Percentiles rank a stretch among this genome's conserved stretches.
Conservation (phyloP, 2,888 invertebrate species). For the Ectemnius lituratus region DNA sequence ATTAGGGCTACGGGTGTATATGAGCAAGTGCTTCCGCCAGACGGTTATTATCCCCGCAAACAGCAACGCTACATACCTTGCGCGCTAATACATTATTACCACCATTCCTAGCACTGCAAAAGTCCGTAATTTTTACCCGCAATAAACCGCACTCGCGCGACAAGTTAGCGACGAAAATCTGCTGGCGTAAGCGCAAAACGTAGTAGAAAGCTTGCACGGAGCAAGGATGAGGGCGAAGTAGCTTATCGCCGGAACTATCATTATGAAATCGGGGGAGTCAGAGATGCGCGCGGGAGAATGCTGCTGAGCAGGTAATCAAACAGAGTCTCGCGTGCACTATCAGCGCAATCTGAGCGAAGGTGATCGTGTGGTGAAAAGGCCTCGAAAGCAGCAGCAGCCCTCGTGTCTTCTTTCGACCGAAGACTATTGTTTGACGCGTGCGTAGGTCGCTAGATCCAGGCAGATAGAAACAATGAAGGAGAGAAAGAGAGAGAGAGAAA, state of each 20-base stretch:
- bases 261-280: too few species aligned
- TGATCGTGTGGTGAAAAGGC: not conserved
- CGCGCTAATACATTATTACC: constrained; percentile 14
- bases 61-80: constrained; percentile 3
- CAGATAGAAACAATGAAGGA: constrained; percentile 14
- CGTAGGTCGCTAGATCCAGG: constrained; percentile 24
- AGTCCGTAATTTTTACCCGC: too few species aligned
- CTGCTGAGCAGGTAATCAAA: not conserved
- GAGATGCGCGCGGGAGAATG: not conserved
- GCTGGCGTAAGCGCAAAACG: too few species aligned
- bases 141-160: too few species aligned
- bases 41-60: constrained; percentile 11
- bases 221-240: too few species aligned
- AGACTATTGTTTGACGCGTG: constrained; percentile 35
- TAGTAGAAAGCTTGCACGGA: too few species aligned
- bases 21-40: constrained; percentile 34
- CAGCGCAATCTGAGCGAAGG: not conserved
- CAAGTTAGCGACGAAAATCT: too few species aligned
- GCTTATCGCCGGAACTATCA: too few species aligned
- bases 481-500: constrained; percentile 17
- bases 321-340: not conserved
- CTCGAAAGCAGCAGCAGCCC: not conserved
- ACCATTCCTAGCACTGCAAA: not conserved
- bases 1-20: constrained; percentile 46
- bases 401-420: constrained; percentile 5